A percentile compares a stretch with the other conserved stretches of the same genome.
Conservation (phyloP, 2,113 vertebrate genomes). For the Scomber japonicus region DNA sequence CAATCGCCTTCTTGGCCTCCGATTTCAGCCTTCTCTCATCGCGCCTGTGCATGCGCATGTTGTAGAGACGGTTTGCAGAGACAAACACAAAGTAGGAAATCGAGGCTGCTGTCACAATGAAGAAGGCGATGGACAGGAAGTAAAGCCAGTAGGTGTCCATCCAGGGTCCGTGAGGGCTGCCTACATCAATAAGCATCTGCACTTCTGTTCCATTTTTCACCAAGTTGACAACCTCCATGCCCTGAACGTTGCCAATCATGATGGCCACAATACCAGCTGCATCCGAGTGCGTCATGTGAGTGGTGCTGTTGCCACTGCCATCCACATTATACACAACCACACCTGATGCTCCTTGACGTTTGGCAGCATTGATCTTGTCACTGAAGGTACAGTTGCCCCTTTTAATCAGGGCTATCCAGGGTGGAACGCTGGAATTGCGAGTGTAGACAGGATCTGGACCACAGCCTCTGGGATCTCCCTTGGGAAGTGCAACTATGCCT, state of each 20-base stretch:
- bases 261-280: slow-evolving; percentile 62
- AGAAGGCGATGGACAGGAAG: slow-evolving; percentile 83
- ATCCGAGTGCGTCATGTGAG: slow-evolving; percentile 80
- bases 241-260: slow-evolving; percentile 79
- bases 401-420: slow-evolving; percentile 92
- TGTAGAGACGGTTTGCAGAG: slow-evolving; percentile 74
- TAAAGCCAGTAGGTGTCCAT: slow-evolving; percentile 82
- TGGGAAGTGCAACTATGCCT: slow-evolving; percentile 70
- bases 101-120: slow-evolving; percentile 76
- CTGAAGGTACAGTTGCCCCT: slow-evolving; percentile 91
- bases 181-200: slow-evolving; percentile 57
- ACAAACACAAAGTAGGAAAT: slow-evolving; percentile 82
- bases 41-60: slow-evolving; percentile 42
- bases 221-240: slow-evolving; percentile 63
- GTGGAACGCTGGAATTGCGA: slow-evolving; percentile 3
- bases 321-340: slow-evolving; percentile 90
- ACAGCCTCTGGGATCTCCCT: slow-evolving; percentile 74
- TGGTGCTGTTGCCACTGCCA: slow-evolving; percentile 77
- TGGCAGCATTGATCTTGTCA: slow-evolving; percentile 87
- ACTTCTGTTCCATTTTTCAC: slow-evolving; percentile 68
- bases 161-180: slow-evolving; percentile 70
- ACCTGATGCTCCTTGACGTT: slow-evolving; percentile 82
- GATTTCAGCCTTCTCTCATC: slow-evolving; percentile 88
- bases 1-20: slow-evolving; percentile 91
- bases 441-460: slow-evolving; percentile 53